phyloP scores from a whole-genome alignment of 1,140 invertebrate species.

The Phymastichus coffea region DNA sequence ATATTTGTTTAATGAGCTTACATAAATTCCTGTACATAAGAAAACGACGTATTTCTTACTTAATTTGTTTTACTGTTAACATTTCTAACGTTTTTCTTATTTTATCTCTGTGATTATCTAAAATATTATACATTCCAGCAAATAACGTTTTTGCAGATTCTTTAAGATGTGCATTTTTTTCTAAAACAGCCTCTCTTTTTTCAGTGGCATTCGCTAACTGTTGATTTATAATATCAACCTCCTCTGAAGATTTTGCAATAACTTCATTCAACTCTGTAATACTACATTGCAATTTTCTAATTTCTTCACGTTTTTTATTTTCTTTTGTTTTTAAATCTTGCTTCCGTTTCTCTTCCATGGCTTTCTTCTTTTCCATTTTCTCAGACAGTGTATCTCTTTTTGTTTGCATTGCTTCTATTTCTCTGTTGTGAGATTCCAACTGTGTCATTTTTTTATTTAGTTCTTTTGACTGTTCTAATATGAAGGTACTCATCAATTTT shows the following conservation, averaged over 20 bases:
- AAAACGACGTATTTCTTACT: too few relatives aligned
- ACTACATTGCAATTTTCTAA: slow-evolving; percentile 32
- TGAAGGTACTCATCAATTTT: slow-evolving; percentile 33
- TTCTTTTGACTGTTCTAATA: slow-evolving; percentile 30
- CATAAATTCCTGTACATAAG: too few relatives aligned
- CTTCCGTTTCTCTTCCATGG: slow-evolving; percentile 32
- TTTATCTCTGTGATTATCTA: slow-evolving; percentile 33
- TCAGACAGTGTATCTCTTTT: slow-evolving; percentile 29
- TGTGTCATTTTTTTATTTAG: slow-evolving; percentile 20
- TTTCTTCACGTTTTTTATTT: slow-evolving; percentile 32
- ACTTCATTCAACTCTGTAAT: slow-evolving; percentile 31
- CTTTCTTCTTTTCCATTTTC: slow-evolving; percentile 31
- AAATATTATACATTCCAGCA: slow-evolving; percentile 31
- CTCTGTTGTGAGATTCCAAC: slow-evolving; percentile 25
- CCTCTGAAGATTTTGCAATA: slow-evolving; percentile 30
- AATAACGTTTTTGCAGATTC: slow-evolving; percentile 39
- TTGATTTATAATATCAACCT: slow-evolving; percentile 32
- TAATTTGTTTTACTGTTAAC: background rate
- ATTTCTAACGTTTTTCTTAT: slow-evolving; percentile 19
- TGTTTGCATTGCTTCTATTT: slow-evolving; percentile 35
- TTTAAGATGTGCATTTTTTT: slow-evolving; percentile 31
- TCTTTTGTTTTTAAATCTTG: slow-evolving; percentile 32
- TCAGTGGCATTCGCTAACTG: slow-evolving; percentile 1
- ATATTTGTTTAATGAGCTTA: too few relatives aligned
- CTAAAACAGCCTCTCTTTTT: slow-evolving; percentile 16